A percentile compares a stretch with the other conserved stretches of the same genome.
These are phyloP conservation scores for Otis tarda DNA, from an alignment of 2,113 vertebrate genomes.

Conservation along the genomic window DNA sequence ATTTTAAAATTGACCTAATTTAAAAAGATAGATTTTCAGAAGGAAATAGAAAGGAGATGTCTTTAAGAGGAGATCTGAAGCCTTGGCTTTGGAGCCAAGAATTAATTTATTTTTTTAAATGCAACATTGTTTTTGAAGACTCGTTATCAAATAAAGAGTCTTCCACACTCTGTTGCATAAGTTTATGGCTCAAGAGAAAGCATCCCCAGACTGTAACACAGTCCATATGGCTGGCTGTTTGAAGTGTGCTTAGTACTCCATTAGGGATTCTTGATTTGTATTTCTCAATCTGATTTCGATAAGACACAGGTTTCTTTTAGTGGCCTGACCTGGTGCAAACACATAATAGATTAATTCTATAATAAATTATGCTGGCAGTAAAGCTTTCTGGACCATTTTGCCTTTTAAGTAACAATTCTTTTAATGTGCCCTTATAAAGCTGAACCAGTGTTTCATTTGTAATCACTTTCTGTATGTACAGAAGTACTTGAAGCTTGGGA, in stretches of 20 bases:
- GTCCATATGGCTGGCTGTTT: conserved; percentile 81
- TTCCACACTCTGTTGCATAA: conserved; percentile 23
- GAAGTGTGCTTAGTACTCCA: conserved; percentile 80
- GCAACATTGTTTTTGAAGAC: conserved; percentile 38
- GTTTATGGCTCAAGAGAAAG: conserved; percentile 70
- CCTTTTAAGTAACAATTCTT: conserved; percentile 69
- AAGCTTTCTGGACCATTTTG: conserved; percentile 74
- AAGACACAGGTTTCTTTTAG: conserved; percentile 72
- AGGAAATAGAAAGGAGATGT: neutral
- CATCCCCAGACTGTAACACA: conserved; percentile 74
- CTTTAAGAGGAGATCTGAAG: neutral
- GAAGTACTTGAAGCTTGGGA: conserved; percentile 62
- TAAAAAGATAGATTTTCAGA: neutral
- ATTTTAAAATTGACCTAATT: neutral
- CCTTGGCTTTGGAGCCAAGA: neutral
- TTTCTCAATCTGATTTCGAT: conserved; percentile 79
- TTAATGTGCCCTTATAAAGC: conserved; percentile 71
- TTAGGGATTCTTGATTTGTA: conserved; percentile 73
- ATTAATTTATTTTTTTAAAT: conserved; percentile 27
- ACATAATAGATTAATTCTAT: conserved; percentile 74
- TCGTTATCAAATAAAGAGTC: conserved; percentile 40
- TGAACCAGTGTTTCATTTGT: conserved; percentile 67
- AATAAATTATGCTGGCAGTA: conserved; percentile 77
- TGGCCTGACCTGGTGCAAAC: conserved; percentile 73
- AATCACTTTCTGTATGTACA: conserved; percentile 65